Evolutionary conservation across 2,888 invertebrate species (phyloP).

Genomic region (Conus canariensis): DNA sequence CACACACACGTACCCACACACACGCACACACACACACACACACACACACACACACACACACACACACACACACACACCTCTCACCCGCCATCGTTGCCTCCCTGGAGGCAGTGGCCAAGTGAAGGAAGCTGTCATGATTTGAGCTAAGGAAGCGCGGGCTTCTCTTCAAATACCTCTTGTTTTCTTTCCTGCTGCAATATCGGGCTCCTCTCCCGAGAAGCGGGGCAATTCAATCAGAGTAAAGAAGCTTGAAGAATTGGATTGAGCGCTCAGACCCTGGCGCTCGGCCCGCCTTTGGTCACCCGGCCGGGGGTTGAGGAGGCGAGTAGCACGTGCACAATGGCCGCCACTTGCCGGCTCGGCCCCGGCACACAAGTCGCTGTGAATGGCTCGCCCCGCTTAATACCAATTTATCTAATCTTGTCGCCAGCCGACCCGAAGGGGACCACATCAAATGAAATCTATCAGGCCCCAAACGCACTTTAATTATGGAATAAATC

Average conservation of each 20-base stretch:
- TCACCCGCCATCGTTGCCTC: background rate
- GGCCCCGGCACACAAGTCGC: background rate
- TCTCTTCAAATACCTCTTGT: conserved; percentile 18
- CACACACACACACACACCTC: background rate
- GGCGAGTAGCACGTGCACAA: conserved; percentile 34
- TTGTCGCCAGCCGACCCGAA: conserved; percentile 52
- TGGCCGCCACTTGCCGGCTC: conserved; percentile 27
- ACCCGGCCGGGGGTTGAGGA: background rate
- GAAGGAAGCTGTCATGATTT: conserved; percentile 10
- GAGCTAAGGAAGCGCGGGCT: background rate
- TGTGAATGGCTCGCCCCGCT: conserved; percentile 41
- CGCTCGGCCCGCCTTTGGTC: background rate
- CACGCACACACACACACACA: too few species aligned
- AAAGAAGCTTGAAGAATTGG: conserved; percentile 46
- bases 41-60: too few species aligned
- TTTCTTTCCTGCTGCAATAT: conserved; percentile 25
- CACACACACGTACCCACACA: too few species aligned
- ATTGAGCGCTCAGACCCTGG: conserved; percentile 16
- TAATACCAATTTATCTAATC: conserved; percentile 62
- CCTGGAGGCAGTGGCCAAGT: background rate
- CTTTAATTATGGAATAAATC: conserved; percentile 63
- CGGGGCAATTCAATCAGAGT: conserved; percentile 44
- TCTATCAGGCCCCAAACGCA: conserved; percentile 57
- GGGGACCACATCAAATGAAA: conserved; percentile 55
- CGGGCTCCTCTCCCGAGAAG: background rate